Evolutionary conservation across 2,888 invertebrate genomes (phyloP), one percentile per base, ranked within the genome.

Genomic region (Scotopteryx bipunctaria): DNA sequence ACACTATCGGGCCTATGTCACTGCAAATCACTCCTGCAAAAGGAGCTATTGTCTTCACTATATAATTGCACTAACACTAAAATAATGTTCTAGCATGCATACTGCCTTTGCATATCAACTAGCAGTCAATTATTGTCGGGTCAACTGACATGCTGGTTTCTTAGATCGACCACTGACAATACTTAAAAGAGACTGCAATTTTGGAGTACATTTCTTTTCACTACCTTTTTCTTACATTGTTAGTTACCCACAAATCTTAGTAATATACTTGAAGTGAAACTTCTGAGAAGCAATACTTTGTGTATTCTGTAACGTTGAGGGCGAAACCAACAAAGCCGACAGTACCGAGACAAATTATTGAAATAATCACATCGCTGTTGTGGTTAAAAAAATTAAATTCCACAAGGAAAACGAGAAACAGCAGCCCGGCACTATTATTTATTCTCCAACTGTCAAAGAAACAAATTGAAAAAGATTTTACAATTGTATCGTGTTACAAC

Each of bases 291-390:
- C 5, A 19, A 17, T 8, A 33, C 25, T 43, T 13, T 23, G 23
- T 17, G 6, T 32, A 9, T 43, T 38, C 25, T 33, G 17, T n/a
- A 25, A 19, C 19, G 44, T 38, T 50, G 21, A 19, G 40, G 31
- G 38, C 32, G 32, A 37, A 53, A 32, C 45, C 8, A 15, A 42
- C 27, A 38, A 31, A 52, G 45, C 31, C 35, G 32, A 32, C 32
- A 32, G 19, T 40, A 44, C 59, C 59, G 61, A 66, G 63, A 67
- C 66, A 74, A 73, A 75, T 76, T 69, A 72, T 74, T 65, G 60
- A 67, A 68, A 73, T 77, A 76, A 76, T 76, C 71, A 65, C 73
- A 69, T 71, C 66, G 64, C 66, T 51, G 61, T 63, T 63, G 68
- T 52, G 64, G 63, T 66, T n/a, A n/a, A 64, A 71, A 62, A 73